Conservation (phyloP, 1,140 invertebrate species). For the Gonioctena quinquepunctata region DNA sequence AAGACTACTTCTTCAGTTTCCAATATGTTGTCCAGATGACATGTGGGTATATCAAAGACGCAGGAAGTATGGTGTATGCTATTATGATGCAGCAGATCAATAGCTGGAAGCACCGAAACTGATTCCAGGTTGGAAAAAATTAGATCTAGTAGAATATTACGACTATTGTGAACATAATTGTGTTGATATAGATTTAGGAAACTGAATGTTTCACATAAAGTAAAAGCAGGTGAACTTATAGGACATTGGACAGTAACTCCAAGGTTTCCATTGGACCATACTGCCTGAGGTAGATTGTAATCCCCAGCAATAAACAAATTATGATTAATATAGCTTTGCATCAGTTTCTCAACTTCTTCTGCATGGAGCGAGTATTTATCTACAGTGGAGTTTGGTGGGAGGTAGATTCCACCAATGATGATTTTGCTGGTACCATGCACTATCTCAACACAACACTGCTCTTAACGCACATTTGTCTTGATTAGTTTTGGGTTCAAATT, state of each 20-base stretch:
- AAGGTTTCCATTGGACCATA: not conserved
- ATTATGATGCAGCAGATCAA: no score
- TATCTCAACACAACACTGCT: no score
- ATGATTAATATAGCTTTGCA: no score
- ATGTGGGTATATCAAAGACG: not conserved
- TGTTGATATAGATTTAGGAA: not conserved
- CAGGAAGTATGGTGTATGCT: not conserved
- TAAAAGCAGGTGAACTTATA: not conserved
- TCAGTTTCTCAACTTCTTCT: no score
- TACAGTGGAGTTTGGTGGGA: no score
- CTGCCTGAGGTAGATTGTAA: not conserved
- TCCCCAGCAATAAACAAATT: not conserved
- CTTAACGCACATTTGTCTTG: no score
- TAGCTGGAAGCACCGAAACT: not conserved
- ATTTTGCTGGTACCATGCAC: no score
- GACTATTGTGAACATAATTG: not conserved
- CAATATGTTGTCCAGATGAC: not conserved
- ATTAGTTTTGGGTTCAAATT: no score
- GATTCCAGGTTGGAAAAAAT: not conserved
- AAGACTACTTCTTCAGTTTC: not conserved
- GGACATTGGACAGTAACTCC: not conserved
- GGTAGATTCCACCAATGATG: no score
- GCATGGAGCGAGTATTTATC: no score
- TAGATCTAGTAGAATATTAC: not conserved
- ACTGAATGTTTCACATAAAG: not conserved